Evolutionary conservation across 2,888 invertebrate genomes (phyloP).

Genomic region (Dryomyza anilis): DNA sequence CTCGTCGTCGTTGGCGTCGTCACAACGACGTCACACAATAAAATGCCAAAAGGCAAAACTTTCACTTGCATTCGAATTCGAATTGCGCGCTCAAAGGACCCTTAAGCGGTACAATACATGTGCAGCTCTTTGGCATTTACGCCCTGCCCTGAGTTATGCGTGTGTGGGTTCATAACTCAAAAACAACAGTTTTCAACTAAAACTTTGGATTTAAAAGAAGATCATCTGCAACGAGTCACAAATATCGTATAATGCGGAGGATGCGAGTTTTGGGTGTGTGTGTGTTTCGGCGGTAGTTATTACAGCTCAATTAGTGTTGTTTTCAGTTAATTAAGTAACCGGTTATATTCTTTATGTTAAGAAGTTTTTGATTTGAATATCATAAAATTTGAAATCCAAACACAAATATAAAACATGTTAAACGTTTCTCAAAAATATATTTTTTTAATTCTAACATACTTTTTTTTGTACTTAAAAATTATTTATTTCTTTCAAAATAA

Average conservation of each 20-base stretch:
- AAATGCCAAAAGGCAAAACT: conserved; percentile 19
- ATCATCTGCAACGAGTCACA: not conserved
- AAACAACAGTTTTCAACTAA: conserved; percentile 18
- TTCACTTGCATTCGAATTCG: conserved; percentile 2
- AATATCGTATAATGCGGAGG: too few relatives aligned
- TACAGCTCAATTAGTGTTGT: not conserved
- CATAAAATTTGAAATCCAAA: too few relatives aligned
- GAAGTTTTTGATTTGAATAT: too few relatives aligned
- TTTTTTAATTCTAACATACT: too few relatives aligned
- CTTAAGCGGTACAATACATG: not conserved
- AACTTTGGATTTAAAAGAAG: conserved; percentile 20
- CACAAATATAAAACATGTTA: too few relatives aligned
- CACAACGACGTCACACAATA: too few relatives aligned
- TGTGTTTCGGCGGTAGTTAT: not conserved
- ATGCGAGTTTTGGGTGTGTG: too few relatives aligned
- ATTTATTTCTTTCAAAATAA: too few relatives aligned
- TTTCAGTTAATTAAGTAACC: not conserved
- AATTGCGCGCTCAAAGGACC: not conserved
- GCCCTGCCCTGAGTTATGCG: not conserved
- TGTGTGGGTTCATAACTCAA: conserved; percentile 15
- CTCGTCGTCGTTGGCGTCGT: not conserved
- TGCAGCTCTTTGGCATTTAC: not conserved
- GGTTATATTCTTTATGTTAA: too few relatives aligned
- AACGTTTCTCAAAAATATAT: too few relatives aligned
- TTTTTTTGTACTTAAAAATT: too few relatives aligned